Base-by-base conservation (phyloP, 1,140 invertebrate species). In the Pantala flavescens region DNA sequence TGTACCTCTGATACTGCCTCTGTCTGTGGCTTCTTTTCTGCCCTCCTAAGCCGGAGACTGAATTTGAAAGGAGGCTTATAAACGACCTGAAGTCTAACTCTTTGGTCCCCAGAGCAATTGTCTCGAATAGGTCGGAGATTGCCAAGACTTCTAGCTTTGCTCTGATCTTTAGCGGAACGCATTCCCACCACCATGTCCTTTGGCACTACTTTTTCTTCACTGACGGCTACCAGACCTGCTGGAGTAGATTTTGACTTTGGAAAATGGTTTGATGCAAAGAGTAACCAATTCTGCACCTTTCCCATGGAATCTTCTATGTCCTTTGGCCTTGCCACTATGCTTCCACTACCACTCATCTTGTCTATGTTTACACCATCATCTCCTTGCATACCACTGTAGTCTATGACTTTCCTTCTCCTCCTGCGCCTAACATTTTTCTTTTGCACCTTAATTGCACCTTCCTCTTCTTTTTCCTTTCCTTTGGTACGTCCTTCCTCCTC, bases 1-100 rank as follows among this genome's bases (percentile, higher is more conserved):
- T 63, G 16, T 63, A 21, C 49, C 49, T 63, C 49, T 7, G 14
- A 12, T 5, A 21, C 49, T 16, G 49, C 12, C 12, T 16, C n/a
- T 63, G 49, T 21, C 75, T 19, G 71, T 42, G 9, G 23, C 24
- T 49, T 70, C 24, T 75, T 74, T 28, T 75, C 75, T 10, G 74
- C 43, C 36, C 70, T 81, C 43, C 89, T 89, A 71, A 94, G 85
- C 79, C 91, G 91, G 23, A 93, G 85, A 80, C 90, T 93, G 80
- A 93, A 93, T 77, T 91, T 91, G 80, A 94, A 94, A 0, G 92
- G 92, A 36, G 92, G 91, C 79, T 93, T 93, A 80, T 93, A 94
- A 7, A 93, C 90, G 0, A 94, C 91, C 81, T 94, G 92, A 12
- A 94, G 81, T 72, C 91, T 87, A 0, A 90, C 88, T 74, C 90